Percentiles rank a stretch among this genome's conserved stretches.
These are phyloP conservation scores for Phasianus colchicus DNA, from an alignment of 2,113 vertebrate species.

Conservation along the genomic window DNA sequence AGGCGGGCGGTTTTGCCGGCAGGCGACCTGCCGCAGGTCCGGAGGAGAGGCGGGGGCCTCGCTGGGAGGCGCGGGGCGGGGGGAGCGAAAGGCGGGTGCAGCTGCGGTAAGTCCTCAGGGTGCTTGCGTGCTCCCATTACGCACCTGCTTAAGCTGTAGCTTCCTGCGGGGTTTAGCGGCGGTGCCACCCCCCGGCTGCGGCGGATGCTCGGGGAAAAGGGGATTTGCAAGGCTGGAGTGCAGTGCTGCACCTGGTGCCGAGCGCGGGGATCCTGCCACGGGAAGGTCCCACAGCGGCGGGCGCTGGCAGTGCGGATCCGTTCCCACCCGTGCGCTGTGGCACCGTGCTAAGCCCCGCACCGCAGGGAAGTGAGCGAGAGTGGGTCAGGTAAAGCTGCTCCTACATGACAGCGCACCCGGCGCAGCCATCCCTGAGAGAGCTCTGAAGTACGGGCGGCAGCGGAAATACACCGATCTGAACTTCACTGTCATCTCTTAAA, in stretches of 20 bases:
- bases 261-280: not conserved
- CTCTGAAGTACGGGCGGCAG: not conserved
- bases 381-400: not conserved
- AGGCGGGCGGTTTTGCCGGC: fast-evolving
- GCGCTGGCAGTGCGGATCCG: fast-evolving
- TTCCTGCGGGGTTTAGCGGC: not conserved
- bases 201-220: not conserved
- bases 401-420: fast-evolving
- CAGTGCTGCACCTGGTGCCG: not conserved
- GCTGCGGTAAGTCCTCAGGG: not conserved
- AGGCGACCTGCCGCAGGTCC: no score
- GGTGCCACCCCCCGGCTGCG: not conserved
- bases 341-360: not conserved
- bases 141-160: not conserved
- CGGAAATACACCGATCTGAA: not conserved
- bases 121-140: not conserved
- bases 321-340: not conserved
- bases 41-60: no score
- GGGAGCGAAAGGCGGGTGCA: not conserved
- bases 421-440: not conserved
- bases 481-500: not conserved
- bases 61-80: no score
- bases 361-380: fast-evolving
- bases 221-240: no score
- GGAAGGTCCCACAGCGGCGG: not conserved